Conservation (phyloP, 2,113 vertebrate genomes). For the Sialia sialis region DNA sequence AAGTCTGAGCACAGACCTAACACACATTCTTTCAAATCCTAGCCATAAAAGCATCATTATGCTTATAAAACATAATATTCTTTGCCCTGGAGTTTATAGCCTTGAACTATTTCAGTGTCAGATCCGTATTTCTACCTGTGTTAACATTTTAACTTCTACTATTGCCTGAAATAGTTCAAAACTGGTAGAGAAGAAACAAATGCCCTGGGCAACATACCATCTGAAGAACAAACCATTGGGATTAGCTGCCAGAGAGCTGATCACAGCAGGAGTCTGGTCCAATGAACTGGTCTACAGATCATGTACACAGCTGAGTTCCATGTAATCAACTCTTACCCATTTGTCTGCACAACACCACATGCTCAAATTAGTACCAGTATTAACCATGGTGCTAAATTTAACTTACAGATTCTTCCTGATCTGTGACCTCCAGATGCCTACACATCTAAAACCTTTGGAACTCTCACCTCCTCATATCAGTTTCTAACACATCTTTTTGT, state of each 20-base stretch:
- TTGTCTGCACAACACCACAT: not conserved
- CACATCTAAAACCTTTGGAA: not conserved
- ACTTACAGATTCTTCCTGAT: not conserved
- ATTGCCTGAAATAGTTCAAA: not conserved
- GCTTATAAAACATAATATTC: not conserved
- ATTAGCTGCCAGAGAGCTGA: not conserved
- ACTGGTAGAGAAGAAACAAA: not conserved
- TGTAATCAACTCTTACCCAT: not conserved
- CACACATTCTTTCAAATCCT: slow-evolving; percentile 2
- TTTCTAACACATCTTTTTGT: not conserved
- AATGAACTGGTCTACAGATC: not conserved
- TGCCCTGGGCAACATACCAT: not conserved
- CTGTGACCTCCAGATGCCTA: not conserved
- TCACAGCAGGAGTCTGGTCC: not conserved
- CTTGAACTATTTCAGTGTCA: not conserved
- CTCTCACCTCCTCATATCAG: not conserved
- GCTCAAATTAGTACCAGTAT: not conserved
- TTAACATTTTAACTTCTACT: not conserved
- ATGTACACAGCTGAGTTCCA: not conserved
- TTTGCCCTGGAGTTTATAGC: not conserved
- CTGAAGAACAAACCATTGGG: not conserved
- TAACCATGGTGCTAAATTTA: not conserved
- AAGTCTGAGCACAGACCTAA: not conserved
- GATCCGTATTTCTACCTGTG: not conserved
- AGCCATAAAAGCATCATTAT: not conserved